A percentile compares a stretch with the other conserved stretches of the same genome.
Conservation (phyloP, 2,113 vertebrate species). For the Erythrocercus mccallii region DNA sequence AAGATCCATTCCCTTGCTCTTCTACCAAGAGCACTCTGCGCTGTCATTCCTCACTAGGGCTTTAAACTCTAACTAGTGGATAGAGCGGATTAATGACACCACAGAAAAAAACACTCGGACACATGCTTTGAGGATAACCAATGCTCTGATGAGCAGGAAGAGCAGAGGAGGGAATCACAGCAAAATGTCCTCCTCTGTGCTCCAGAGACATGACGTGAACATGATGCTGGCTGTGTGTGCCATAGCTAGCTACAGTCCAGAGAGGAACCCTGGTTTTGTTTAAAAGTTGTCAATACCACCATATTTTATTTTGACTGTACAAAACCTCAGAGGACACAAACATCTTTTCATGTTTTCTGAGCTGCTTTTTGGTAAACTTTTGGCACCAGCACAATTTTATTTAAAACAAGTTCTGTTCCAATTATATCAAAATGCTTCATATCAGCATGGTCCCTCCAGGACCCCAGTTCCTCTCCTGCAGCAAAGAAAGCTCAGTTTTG, state of each 20-base stretch:
- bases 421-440: neutral
- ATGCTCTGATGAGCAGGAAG: neutral
- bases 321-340: neutral
- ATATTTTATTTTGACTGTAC: neutral
- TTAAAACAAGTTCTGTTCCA: neutral
- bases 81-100: neutral
- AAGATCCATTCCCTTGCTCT: neutral
- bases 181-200: neutral
- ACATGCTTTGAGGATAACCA: neutral
- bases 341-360: neutral
- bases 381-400: neutral
- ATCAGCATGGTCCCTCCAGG: neutral
- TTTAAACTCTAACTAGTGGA: neutral
- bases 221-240: neutral
- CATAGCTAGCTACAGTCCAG: rapidly evolving
- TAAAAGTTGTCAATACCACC: neutral
- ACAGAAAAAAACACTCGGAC: neutral
- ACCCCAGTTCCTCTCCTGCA: neutral
- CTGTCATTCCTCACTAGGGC: neutral
- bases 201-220: neutral
- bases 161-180: neutral
- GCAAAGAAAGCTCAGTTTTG: neutral
- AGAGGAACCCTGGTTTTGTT: neutral
- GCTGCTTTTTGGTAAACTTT: neutral
- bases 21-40: neutral